phyloP scores from a whole-genome alignment of 2,113 vertebrate genomes.

The Onychostruthus taczanowskii region DNA sequence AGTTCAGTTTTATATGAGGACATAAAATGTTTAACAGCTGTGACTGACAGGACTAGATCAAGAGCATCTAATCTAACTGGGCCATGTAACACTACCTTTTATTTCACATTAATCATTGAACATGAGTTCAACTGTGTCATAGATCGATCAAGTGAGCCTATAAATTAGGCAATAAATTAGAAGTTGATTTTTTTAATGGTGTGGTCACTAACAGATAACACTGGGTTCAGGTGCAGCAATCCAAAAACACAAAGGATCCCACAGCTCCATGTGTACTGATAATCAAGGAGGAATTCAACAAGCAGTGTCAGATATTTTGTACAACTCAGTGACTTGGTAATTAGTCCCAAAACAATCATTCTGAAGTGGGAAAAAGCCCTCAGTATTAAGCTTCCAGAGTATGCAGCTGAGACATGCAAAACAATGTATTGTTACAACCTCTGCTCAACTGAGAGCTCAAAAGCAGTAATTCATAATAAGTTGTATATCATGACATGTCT shows the following conservation, averaged over 20 bases:
- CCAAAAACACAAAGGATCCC: not conserved
- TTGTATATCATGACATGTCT: not conserved
- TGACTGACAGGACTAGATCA: not conserved
- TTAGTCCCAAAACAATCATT: not conserved
- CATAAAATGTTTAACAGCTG: conserved; percentile 6
- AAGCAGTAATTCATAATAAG: not conserved
- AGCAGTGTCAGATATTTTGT: not conserved
- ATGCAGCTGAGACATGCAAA: not conserved
- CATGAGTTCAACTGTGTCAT: not conserved
- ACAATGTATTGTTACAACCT: not conserved
- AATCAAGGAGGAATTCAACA: not conserved
- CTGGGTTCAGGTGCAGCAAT: not conserved
- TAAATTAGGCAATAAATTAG: not conserved
- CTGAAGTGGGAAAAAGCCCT: not conserved
- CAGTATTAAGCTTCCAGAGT: not conserved
- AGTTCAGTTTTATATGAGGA: not conserved
- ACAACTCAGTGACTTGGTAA: not conserved
- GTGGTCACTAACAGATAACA: not conserved
- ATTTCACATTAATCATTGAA: conserved; percentile 24
- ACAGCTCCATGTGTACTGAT: not conserved
- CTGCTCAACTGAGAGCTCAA: not conserved
- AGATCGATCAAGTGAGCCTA: not conserved
- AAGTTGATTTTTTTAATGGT: not conserved
- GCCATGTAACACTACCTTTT: not conserved
- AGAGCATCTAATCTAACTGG: not conserved